phyloP scores from a whole-genome alignment of 2,888 invertebrate genomes.

The Amiota mariae region DNA sequence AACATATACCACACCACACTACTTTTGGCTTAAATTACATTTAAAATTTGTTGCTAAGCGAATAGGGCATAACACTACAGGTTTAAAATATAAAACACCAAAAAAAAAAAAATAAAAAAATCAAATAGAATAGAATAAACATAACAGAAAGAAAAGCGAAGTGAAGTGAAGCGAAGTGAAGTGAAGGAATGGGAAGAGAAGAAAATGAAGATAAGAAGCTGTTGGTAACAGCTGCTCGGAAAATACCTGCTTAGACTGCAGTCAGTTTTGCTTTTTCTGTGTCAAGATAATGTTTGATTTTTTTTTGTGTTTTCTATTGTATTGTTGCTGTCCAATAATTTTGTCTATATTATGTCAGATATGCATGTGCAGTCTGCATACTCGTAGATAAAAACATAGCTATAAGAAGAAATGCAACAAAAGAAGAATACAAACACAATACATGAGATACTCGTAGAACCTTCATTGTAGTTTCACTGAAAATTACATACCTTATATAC shows the following conservation, averaged over 20 bases:
- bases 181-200: neutral
- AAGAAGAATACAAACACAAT: neutral
- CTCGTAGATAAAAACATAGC: too few relatives aligned
- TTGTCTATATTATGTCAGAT: slow-evolving; percentile 1
- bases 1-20: neutral
- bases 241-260: neutral
- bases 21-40: neutral
- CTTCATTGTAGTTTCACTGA: too few relatives aligned
- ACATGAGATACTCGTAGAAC: too few relatives aligned
- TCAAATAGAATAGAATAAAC: too few relatives aligned
- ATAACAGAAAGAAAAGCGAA: too few relatives aligned
- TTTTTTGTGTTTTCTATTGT: neutral
- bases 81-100: too few relatives aligned
- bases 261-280: slow-evolving; percentile 1
- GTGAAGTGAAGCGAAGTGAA: too few relatives aligned
- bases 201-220: neutral
- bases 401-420: too few relatives aligned
- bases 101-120: too few relatives aligned
- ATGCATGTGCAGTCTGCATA: slow-evolving; percentile 7
- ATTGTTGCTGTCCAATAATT: slow-evolving; percentile 17
- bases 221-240: neutral
- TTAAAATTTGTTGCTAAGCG: too few relatives aligned
- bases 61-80: too few relatives aligned
- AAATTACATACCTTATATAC: too few relatives aligned
- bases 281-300: neutral